Base-by-base conservation (phyloP, 2,113 vertebrate species). In the Labeo rohita region DNA sequence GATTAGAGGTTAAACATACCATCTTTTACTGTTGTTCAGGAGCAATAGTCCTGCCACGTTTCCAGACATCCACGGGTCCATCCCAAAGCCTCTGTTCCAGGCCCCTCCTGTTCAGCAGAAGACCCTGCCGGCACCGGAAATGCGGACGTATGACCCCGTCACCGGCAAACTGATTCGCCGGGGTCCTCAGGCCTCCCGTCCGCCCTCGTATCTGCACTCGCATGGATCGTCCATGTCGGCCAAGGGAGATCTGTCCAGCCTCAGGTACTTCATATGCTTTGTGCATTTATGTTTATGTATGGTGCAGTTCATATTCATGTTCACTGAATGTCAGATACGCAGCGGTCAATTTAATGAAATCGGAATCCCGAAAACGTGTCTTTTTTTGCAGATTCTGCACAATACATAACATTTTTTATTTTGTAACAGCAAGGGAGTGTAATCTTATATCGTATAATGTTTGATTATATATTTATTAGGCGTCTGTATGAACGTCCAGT, bases 121-220 rank as follows among this genome's bases (percentile, higher is more conserved):
- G 92, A 89, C 88, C 6, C 75, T 88, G 4, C 94, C 92, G 5
- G 92, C 94, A 76, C 97, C 96, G 0, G 94, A 94, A 89, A 84
- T 93, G 7, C 94, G 97, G 6, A 96, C 96, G 72, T 99, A 99
- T 4, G 96, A 99, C 88, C 93, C 97, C 0, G 95, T 96, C 89
- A 99, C 98, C 0, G 98, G 98, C 82, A 99, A 98, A 89, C 95
- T 99, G 65, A 98, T 98, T 91, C 96, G 98, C 68, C 96, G 95
- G 74, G 94, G 94, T 0, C 88, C 90, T 54, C 96, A 93, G 88
- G 88, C 56, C 15, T 88, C 85, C 9, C 92, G 87, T 34, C 94
- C 94, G 4, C 85, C 93, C 0, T 52, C 92, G 49, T 97, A 94
- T 90, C 89, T 94, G 80, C 96, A 96, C 59, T 82, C 92, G 16